Evolutionary conservation across 2,113 vertebrate genomes (phyloP).

Genomic region (Urocynchramus pylzowi): DNA sequence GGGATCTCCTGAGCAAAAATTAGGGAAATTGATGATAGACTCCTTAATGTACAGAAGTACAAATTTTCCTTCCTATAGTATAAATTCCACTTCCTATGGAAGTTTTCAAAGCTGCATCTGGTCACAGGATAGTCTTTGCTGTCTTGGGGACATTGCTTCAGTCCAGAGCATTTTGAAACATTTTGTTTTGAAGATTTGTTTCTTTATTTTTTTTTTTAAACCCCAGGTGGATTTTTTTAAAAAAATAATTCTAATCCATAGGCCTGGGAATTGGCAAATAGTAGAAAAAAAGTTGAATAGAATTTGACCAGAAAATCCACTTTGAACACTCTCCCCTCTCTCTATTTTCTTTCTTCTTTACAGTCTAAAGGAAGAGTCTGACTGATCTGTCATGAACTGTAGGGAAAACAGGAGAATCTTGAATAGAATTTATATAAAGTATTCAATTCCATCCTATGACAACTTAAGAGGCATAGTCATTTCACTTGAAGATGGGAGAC

Average conservation of each 20-base stretch:
- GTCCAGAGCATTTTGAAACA: background rate
- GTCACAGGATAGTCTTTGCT: background rate
- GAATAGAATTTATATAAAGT: background rate
- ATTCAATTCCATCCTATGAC: background rate
- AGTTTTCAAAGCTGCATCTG: background rate
- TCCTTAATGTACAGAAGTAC: background rate
- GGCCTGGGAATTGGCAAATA: background rate
- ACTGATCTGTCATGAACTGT: constrained; percentile 9
- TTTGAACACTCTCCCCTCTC: background rate
- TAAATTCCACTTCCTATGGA: background rate
- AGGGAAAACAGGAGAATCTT: constrained; percentile 9
- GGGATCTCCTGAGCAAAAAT: background rate
- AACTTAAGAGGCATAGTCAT: constrained; percentile 15
- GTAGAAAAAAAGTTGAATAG: background rate
- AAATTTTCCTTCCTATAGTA: background rate
- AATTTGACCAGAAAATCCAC: constrained; percentile 34
- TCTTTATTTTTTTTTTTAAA: background rate
- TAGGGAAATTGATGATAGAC: background rate
- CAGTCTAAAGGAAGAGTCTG: background rate
- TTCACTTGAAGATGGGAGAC: constrained; percentile 25
- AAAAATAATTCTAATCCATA: background rate
- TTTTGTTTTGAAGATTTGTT: background rate
- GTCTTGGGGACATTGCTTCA: background rate
- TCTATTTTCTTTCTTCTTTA: constrained; percentile 14
- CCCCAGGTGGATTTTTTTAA: background rate